Percentiles rank a stretch among this genome's conserved stretches.
Conservation (phyloP, 37 sponge, comb jelly and placozoan genomes). For the Agelas oroides region DNA sequence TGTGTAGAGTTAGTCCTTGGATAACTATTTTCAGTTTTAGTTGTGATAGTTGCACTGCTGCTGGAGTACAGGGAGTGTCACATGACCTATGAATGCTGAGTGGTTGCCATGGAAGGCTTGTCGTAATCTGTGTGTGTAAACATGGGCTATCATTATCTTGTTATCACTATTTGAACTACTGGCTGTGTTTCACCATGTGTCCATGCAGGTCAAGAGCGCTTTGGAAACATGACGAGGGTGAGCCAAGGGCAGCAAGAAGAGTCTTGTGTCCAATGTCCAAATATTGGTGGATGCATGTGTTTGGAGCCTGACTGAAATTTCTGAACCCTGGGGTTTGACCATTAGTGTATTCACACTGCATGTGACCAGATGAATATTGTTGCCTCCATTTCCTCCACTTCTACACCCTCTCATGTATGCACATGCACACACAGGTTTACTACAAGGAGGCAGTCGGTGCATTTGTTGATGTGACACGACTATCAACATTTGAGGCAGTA, state of each 20-base stretch:
- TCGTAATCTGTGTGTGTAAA: neutral
- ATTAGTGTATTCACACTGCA: too few species aligned
- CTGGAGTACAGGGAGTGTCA: too few species aligned
- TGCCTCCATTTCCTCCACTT: neutral
- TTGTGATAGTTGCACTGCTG: too few species aligned
- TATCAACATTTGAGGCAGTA: constrained; percentile 96
- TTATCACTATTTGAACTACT: neutral
- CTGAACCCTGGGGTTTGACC: too few species aligned
- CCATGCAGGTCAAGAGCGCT: constrained; percentile 89
- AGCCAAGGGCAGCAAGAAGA: constrained; percentile 3
- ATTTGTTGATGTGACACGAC: constrained; percentile 92
- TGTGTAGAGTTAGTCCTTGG: too few species aligned
- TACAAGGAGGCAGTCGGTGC: constrained; percentile 99
- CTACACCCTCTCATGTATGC: neutral
- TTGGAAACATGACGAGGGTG: constrained; percentile 98
- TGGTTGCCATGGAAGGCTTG: too few species aligned
- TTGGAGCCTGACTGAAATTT: too few species aligned
- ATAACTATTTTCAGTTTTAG: too few species aligned
- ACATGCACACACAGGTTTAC: constrained; percentile 67
- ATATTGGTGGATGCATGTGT: too few species aligned
- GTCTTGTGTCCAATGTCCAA: too few species aligned
- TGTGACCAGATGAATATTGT: too few species aligned
- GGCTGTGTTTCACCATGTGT: neutral
- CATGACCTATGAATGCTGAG: too few species aligned
- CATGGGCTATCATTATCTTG: neutral